Evolutionary conservation across 2,797 vertebrate species (phyloP).

Genomic region (Alca torda): DNA sequence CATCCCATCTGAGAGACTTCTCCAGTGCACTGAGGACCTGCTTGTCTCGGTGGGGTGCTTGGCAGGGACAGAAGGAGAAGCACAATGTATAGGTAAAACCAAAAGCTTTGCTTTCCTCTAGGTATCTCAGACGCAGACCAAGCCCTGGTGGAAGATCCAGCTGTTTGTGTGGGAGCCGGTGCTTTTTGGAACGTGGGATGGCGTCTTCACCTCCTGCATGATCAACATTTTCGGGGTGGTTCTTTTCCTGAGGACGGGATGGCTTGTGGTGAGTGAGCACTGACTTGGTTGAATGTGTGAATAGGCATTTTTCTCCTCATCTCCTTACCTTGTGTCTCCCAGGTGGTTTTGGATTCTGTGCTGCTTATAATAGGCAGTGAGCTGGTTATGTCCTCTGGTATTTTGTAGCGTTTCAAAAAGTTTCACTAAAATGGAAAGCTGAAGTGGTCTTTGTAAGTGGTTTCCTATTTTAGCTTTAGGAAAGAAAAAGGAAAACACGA

Average conservation of each 20-base stretch:
- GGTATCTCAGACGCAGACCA: slow-evolving; percentile 68
- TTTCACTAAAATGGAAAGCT: not conserved
- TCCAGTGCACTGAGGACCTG: not conserved
- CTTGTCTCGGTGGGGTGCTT: not conserved
- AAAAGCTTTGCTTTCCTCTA: not conserved
- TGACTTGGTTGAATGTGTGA: not conserved
- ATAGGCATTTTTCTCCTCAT: not conserved
- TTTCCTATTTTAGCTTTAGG: not conserved
- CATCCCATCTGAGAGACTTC: not conserved
- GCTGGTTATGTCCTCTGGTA: not conserved
- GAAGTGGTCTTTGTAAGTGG: not conserved
- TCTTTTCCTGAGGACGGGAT: slow-evolving; percentile 94
- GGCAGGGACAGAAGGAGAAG: not conserved
- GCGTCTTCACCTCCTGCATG: slow-evolving; percentile 98
- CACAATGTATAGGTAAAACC: not conserved
- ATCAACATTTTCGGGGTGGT: slow-evolving; percentile 99
- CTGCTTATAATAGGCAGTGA: not conserved
- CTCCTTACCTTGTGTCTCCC: not conserved
- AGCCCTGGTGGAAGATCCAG: slow-evolving; percentile 96
- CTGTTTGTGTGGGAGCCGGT: slow-evolving; percentile 95
- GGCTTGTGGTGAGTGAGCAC: slow-evolving; percentile 90
- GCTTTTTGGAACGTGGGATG: slow-evolving; percentile 97
- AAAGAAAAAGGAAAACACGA: not conserved
- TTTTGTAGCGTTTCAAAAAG: not conserved
- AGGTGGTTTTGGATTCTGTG: not conserved